Conservation (phyloP, 2,113 vertebrate species). For the Pollachius pollachius region DNA sequence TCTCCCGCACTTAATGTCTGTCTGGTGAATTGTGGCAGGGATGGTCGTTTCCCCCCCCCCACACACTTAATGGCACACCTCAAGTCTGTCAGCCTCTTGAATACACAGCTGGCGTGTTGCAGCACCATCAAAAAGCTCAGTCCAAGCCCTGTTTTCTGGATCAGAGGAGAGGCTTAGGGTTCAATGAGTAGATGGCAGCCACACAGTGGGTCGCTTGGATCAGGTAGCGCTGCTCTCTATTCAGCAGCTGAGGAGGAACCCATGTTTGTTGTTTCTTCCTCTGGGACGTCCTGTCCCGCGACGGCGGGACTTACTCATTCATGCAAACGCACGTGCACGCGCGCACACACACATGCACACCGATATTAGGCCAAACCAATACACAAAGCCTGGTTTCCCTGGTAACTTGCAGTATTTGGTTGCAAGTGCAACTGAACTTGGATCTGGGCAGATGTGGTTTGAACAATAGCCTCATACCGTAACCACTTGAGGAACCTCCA, state of each 20-base stretch:
- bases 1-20: no score
- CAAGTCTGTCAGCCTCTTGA: no score
- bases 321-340: not conserved
- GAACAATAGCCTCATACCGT: not conserved
- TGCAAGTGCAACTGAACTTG: constrained; percentile 6
- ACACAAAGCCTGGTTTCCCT: constrained; percentile 30
- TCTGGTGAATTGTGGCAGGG: no score
- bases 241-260: constrained; percentile 30
- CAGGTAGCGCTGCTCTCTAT: constrained; percentile 46
- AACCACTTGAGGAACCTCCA: not conserved
- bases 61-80: no score
- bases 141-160: no score
- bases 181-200: no score
- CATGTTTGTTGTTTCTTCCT: constrained; percentile 36
- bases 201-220: constrained; percentile 15
- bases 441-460: not conserved
- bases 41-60: no score
- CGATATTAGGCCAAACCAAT: not conserved
- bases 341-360: constrained; percentile 18
- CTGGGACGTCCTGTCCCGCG: constrained; percentile 35
- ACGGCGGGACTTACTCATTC: constrained; percentile 8
- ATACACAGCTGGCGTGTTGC: no score
- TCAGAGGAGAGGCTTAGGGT: no score
- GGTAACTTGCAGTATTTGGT: constrained; percentile 28
- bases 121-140: no score